These are phyloP conservation scores for Penaeus vannamei DNA, from an alignment of 1,140 invertebrate genomes.

Conservation along the genomic window DNA sequence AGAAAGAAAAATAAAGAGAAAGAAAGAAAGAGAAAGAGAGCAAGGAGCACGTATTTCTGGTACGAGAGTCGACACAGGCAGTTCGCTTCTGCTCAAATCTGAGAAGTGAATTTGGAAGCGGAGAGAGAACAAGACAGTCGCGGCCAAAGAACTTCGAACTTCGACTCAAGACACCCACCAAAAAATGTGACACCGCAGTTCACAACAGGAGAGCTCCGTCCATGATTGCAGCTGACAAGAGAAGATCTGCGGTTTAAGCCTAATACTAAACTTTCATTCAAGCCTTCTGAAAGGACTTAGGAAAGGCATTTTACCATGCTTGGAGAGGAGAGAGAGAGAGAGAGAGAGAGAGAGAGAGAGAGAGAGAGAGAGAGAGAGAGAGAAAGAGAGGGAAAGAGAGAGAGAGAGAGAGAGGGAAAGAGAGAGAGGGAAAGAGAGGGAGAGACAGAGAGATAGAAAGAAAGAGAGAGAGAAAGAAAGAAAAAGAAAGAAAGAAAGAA, in stretches of 20 bases:
- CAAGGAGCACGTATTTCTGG: not conserved
- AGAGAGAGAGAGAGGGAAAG: not conserved
- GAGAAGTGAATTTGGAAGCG: no score
- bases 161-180: no score
- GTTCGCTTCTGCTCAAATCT: not conserved
- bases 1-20: not conserved
- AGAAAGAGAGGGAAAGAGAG: not conserved
- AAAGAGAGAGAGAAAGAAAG: not conserved
- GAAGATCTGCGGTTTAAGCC: no score
- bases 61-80: not conserved
- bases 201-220: no score
- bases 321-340: conserved; percentile 4
- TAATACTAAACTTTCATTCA: no score
- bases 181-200: no score
- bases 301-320: no score
- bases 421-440: not conserved
- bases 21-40: not conserved
- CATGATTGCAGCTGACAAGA: no score
- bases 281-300: no score
- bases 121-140: no score
- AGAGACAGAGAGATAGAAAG: not conserved
- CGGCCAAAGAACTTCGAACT: no score
- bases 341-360: conserved; percentile 11
- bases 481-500: not conserved
- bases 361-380: not conserved